Evolutionary conservation across 2,797 vertebrate genomes (phyloP).

Genomic region (Amphiprion clarkii): DNA sequence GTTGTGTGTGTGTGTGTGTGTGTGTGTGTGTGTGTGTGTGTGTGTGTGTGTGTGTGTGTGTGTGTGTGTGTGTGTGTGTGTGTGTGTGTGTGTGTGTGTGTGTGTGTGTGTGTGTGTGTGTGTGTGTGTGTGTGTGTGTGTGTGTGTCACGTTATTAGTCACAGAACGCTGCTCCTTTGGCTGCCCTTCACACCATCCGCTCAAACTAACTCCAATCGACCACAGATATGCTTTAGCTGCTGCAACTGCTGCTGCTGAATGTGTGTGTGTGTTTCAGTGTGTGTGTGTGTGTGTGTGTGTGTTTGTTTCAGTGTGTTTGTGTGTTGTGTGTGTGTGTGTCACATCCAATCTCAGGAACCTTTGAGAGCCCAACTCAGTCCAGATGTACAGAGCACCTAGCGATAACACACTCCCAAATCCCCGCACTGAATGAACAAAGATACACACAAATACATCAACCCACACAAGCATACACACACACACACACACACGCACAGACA

Average conservation of each 20-base stretch:
- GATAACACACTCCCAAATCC: conserved; percentile 63
- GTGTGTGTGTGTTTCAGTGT: conserved; percentile 9
- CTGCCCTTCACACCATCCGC: conserved; percentile 70
- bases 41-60: no score
- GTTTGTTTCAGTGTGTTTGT: conserved; percentile 4
- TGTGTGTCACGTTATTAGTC: conserved; percentile 58
- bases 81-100: no score
- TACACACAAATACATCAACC: conserved; percentile 17
- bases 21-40: no score
- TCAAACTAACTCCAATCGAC: conserved; percentile 64
- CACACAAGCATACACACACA: conserved; percentile 16
- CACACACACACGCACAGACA: not conserved
- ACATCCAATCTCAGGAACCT: conserved; percentile 59
- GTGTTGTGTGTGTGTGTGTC: conserved; percentile 20
- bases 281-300: conserved; percentile 11
- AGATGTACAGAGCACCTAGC: conserved; percentile 65
- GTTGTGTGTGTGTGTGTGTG: conserved; percentile 23
- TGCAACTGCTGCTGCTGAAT: conserved; percentile 23
- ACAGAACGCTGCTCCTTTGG: conserved; percentile 63
- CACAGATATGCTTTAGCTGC: conserved; percentile 52
- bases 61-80: conserved; percentile 25
- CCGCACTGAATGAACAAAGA: conserved; percentile 43
- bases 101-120: no score
- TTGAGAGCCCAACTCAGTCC: conserved; percentile 54
- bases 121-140: conserved; percentile 21